These are phyloP conservation scores for Cephus sareptanus DNA, from an alignment of 2,888 invertebrate genomes.

Conservation along the genomic window DNA sequence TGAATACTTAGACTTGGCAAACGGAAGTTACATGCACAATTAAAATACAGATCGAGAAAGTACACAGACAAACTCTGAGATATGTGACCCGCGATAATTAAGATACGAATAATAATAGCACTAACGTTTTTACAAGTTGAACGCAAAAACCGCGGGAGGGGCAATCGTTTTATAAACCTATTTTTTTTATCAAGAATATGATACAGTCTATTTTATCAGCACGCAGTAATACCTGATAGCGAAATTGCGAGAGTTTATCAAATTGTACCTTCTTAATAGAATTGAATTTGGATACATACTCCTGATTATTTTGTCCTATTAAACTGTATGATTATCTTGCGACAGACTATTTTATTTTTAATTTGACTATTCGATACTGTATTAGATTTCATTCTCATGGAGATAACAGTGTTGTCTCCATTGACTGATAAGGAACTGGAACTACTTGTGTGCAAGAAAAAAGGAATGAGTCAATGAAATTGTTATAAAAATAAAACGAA, in stretches of 20 bases:
- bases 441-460: background rate
- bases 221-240: background rate
- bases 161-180: background rate
- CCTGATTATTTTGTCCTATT: background rate
- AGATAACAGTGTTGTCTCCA: background rate
- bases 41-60: background rate
- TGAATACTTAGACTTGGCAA: background rate
- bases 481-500: background rate
- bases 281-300: background rate
- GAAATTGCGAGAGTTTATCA: background rate
- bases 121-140: background rate
- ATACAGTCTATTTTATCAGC: background rate
- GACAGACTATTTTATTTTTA: background rate
- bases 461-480: background rate
- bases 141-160: background rate
- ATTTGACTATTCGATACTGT: background rate
- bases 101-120: background rate
- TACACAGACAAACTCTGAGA: background rate
- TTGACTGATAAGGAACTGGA: background rate
- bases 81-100: background rate
- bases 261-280: background rate
- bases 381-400: background rate
- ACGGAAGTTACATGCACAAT: background rate
- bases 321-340: background rate
- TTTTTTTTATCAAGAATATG: background rate